Evolutionary conservation across 2,888 invertebrate species (phyloP), one percentile per base, ranked within the genome.

Genomic region (Lymantria dispar): DNA sequence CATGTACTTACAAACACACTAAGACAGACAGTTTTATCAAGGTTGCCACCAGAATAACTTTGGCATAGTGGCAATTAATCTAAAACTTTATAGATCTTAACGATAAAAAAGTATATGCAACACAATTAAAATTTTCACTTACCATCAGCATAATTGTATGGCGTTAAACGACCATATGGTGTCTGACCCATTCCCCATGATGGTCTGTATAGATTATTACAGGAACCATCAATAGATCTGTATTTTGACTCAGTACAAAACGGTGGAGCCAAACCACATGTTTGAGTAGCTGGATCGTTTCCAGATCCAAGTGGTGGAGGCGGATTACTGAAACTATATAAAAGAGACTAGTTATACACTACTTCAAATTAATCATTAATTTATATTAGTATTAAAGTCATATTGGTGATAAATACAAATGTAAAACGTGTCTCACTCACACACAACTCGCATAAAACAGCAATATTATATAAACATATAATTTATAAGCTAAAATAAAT

Each of bases 181-280:
- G 95, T 94, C 69, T 95, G 95, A 0, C 96, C 94, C 46, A 93
- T 92, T 11, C 99, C 99, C 93, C 96, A 95, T 8, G 94, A 93
- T 0, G 98, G 97, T 63, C 96, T 93, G 53, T 93, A 90, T 45
- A 96, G 83, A 83, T 99, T 99, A 82, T 99, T 99, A 79, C 99
- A 99, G 0, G 97, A 95, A 0, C 99, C 99, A 79, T 99, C 99
- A 56, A 95, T 93, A 0, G 96, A 58, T 13, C 91, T 92, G 80
- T 97, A 98, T 46, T 94, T 93, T 0, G 92, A 87, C 33, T 91
- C 87, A 10, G 82, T 68, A 58, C 94, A 93, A 56, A 83, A 79
- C 0, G 90, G 78, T 0, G 92, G 92, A 0, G 88, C 71, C 0
- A 87, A 71, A 0, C 92, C 92, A 66, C 93, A 93, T 0, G 91